These are phyloP conservation scores for Xylocopa sonorina DNA, from an alignment of 1,140 invertebrate species.

Conservation along the genomic window DNA sequence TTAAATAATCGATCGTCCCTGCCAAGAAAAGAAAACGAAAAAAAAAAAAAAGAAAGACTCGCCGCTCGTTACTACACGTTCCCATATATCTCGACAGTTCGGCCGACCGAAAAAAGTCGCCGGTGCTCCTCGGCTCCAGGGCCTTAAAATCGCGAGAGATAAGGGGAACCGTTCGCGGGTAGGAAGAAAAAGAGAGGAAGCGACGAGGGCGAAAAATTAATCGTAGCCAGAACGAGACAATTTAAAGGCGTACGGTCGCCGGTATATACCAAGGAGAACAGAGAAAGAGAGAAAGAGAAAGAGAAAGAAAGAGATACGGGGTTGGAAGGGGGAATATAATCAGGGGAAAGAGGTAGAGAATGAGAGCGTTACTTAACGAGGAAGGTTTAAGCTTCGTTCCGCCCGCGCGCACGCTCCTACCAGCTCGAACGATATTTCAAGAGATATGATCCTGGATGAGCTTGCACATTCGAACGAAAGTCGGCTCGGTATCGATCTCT, in stretches of 20 bases:
- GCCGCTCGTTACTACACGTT: too few relatives aligned
- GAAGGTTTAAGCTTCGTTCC: slow-evolving; percentile 65
- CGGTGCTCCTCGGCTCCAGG: too few relatives aligned
- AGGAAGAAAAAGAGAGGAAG: not conserved
- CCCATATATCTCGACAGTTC: too few relatives aligned
- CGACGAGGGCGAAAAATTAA: slow-evolving; percentile 13
- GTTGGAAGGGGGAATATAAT: not conserved
- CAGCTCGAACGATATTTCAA: slow-evolving; percentile 71
- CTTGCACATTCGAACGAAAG: slow-evolving; percentile 73
- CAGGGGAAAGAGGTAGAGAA: not conserved
- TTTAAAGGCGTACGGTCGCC: slow-evolving; percentile 27
- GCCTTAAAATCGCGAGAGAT: too few relatives aligned
- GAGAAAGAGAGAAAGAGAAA: not conserved
- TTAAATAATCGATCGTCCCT: too few relatives aligned
- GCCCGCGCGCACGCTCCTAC: slow-evolving; percentile 61
- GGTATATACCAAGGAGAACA: too few relatives aligned
- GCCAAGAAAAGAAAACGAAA: not conserved
- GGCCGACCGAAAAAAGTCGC: too few relatives aligned
- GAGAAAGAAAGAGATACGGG: too few relatives aligned
- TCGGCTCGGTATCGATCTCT: slow-evolving; percentile 53
- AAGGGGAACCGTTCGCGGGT: too few relatives aligned
- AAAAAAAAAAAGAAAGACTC: too few relatives aligned
- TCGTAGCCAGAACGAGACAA: slow-evolving; percentile 39
- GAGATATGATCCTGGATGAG: slow-evolving; percentile 75
- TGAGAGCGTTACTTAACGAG: slow-evolving; percentile 45